Evolutionary conservation across 2,797 vertebrate species (phyloP).

Genomic region (Falco columbarius): DNA sequence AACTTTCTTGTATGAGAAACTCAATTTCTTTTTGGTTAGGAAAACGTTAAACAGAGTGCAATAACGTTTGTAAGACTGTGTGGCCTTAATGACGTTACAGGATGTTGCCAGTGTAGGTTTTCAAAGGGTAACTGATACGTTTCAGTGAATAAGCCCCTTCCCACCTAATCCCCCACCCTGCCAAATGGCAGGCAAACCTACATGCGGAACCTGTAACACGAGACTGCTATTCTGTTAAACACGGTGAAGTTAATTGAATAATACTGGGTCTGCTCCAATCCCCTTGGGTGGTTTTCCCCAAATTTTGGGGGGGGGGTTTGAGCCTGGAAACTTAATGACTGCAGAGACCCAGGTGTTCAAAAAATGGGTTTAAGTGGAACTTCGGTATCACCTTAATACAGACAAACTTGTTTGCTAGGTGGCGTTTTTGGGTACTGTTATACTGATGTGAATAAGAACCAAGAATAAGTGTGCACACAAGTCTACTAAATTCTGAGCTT

Average conservation of each 20-base stretch:
- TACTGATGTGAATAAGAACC: background rate
- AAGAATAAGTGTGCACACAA: fast-evolving
- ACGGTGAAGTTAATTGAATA: background rate
- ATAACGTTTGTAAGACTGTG: background rate
- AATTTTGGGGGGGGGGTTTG: background rate
- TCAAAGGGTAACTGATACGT: background rate
- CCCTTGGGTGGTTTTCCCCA: background rate
- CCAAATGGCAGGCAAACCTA: background rate
- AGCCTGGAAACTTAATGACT: background rate
- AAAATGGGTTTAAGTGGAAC: background rate
- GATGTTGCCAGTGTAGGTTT: background rate
- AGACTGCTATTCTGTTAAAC: background rate
- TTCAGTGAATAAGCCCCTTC: background rate
- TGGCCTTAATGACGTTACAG: background rate
- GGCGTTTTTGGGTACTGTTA: background rate
- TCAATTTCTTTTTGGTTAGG: background rate
- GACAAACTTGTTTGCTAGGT: background rate
- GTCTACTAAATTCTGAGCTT: background rate
- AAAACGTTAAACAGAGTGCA: background rate
- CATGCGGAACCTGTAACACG: background rate
- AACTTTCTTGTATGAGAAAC: background rate
- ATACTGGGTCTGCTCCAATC: background rate
- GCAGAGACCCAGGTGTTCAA: background rate
- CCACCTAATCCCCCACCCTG: background rate
- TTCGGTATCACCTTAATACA: background rate